phyloP scores from a whole-genome alignment of 2,797 vertebrate species.

The Hyperoplus immaculatus region DNA sequence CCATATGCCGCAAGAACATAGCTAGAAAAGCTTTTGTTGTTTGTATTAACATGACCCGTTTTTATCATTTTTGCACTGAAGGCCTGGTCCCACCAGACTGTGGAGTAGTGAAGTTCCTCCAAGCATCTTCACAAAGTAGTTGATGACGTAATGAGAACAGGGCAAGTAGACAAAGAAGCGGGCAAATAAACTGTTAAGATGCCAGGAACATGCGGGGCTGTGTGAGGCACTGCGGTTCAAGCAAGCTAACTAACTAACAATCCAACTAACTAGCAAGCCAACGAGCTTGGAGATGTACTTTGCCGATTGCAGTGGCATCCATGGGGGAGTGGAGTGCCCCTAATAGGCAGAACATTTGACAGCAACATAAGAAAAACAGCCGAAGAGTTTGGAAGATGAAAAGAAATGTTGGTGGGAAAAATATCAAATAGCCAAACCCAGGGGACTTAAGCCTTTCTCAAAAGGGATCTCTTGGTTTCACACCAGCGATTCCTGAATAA shows the following conservation, averaged over 20 bases:
- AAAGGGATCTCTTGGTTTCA: conserved; percentile 43
- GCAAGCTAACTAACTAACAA: not conserved
- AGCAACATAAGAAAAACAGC: conserved; percentile 9
- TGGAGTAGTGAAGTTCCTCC: not conserved
- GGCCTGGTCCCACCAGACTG: not conserved
- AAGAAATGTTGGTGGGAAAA: conserved; percentile 32
- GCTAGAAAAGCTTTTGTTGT: not conserved
- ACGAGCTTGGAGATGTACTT: too few relatives aligned
- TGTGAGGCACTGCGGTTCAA: not conserved
- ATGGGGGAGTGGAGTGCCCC: not conserved
- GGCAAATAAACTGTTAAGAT: not conserved
- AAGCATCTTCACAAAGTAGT: not conserved
- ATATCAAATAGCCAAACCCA: conserved; percentile 44
- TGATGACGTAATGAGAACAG: not conserved
- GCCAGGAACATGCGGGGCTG: not conserved
- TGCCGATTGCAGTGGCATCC: not conserved
- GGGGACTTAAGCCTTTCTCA: conserved; percentile 17
- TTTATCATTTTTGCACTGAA: not conserved
- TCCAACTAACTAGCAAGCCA: not conserved
- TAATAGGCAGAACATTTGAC: conserved; percentile 15
- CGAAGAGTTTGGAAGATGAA: conserved; percentile 23
- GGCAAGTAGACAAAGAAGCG: not conserved
- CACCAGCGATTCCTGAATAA: conserved; percentile 36
- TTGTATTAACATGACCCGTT: not conserved
- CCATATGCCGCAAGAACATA: not conserved